Percentiles rank a stretch among this genome's conserved stretches.
Conservation (phyloP, 2,113 vertebrate genomes). For the Phylloscopus trochilus region DNA sequence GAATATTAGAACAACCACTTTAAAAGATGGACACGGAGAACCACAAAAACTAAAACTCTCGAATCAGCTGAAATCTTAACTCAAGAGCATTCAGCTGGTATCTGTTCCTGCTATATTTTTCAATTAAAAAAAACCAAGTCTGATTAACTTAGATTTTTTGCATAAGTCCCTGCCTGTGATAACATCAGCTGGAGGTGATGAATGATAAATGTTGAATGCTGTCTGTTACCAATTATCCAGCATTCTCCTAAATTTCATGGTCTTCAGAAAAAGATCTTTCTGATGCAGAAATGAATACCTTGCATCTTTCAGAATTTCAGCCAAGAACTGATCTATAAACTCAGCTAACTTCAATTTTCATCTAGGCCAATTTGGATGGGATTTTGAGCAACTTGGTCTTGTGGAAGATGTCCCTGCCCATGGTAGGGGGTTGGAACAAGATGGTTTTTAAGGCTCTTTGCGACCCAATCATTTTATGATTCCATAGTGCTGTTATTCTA, state of each 20-base stretch:
- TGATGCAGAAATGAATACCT: not conserved
- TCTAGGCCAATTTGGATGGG: not conserved
- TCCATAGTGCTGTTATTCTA: not conserved
- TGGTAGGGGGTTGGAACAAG: not conserved
- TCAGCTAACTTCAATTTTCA: not conserved
- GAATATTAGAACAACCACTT: not conserved
- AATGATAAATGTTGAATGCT: not conserved
- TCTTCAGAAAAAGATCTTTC: not conserved
- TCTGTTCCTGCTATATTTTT: not conserved
- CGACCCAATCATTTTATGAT: not conserved
- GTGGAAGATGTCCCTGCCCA: not conserved
- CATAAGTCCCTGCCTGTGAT: not conserved
- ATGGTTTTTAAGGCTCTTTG: not conserved
- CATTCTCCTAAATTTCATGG: not conserved
- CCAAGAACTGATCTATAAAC: not conserved
- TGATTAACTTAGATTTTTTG: not conserved
- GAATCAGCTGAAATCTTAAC: conserved; percentile 30
- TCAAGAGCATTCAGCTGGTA: not conserved
- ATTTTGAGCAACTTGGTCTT: not conserved
- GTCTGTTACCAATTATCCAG: not conserved
- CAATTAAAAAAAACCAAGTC: not conserved
- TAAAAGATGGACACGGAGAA: not conserved
- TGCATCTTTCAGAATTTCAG: not conserved
- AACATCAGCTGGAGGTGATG: not conserved
- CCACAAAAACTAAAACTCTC: not conserved